These are phyloP conservation scores for Vidua macroura DNA, from an alignment of 2,113 vertebrate genomes.

Conservation along the genomic window DNA sequence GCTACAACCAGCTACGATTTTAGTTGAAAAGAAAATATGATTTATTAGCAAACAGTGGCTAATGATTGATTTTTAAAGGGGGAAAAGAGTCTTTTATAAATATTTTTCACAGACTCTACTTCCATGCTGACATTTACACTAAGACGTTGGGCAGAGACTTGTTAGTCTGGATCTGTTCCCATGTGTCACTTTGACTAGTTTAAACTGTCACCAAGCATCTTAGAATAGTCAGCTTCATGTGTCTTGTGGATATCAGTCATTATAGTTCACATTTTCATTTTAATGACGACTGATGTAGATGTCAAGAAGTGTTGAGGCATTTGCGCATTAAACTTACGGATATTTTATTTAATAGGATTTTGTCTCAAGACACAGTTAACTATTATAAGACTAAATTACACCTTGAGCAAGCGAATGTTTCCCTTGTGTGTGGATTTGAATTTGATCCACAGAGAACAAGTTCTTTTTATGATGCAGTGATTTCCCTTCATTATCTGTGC, in stretches of 20 bases:
- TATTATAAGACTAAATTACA: constrained; percentile 12
- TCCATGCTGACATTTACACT: constrained; percentile 55
- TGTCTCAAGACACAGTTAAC: constrained; percentile 20
- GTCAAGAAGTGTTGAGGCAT: constrained; percentile 38
- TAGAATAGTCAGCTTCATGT: constrained; percentile 36
- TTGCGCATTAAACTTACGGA: background rate
- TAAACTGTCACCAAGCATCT: constrained; percentile 49
- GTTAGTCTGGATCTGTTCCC: constrained; percentile 53
- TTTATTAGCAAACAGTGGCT: constrained; percentile 36
- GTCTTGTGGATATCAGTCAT: constrained; percentile 53
- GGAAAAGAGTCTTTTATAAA: background rate
- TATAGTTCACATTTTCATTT: constrained; percentile 68
- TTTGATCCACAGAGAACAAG: constrained; percentile 19
- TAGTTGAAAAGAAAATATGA: constrained; percentile 1
- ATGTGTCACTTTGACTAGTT: constrained; percentile 46
- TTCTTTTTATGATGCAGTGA: constrained; percentile 49
- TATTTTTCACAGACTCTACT: constrained; percentile 45
- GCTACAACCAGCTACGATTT: background rate
- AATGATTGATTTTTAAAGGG: constrained; percentile 34
- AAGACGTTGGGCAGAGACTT: constrained; percentile 8
- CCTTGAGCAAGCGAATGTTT: background rate
- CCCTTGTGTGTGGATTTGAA: constrained; percentile 10
- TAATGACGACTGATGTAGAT: constrained; percentile 65
- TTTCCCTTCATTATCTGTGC: constrained; percentile 40
- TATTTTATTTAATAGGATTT: constrained; percentile 27